Evolutionary conservation across 2,113 vertebrate genomes (phyloP).

Genomic region (Guaruba guarouba): DNA sequence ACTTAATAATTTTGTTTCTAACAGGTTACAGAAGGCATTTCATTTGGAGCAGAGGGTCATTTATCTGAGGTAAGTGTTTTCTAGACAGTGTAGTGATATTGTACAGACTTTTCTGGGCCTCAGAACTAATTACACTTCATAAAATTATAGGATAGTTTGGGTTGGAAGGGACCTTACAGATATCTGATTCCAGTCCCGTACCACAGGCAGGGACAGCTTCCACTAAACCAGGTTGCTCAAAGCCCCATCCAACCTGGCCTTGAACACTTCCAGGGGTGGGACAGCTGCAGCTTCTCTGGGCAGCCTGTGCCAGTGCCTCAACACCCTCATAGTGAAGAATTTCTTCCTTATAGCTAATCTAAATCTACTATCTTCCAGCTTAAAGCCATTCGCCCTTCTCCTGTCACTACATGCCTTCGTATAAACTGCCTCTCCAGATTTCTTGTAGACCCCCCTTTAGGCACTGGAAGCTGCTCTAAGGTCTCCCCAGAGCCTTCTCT

Average conservation of each 20-base stretch:
- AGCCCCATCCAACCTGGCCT: background rate
- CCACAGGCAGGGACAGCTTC: background rate
- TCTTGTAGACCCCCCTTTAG: background rate
- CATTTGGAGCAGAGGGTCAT: conserved; percentile 22
- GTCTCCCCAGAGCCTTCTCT: background rate
- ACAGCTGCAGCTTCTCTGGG: background rate
- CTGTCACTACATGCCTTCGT: background rate
- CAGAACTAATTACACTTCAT: background rate
- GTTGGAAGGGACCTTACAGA: background rate
- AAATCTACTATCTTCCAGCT: background rate
- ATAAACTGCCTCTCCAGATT: background rate
- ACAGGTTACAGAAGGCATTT: conserved; percentile 36
- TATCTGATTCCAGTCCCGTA: background rate
- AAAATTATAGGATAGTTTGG: background rate
- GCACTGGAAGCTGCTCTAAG: background rate
- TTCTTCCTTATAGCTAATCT: background rate
- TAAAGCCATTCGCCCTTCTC: background rate
- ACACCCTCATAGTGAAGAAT: background rate
- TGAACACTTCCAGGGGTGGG: background rate
- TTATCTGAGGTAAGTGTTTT: conserved; percentile 60
- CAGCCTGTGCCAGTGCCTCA: background rate
- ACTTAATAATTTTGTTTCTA: conserved; percentile 24
- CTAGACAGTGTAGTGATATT: background rate
- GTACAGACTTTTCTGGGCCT: background rate
- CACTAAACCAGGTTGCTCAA: background rate